Evolutionary conservation across 2,113 vertebrate genomes (phyloP).

Genomic region (Dinomys branickii): DNA sequence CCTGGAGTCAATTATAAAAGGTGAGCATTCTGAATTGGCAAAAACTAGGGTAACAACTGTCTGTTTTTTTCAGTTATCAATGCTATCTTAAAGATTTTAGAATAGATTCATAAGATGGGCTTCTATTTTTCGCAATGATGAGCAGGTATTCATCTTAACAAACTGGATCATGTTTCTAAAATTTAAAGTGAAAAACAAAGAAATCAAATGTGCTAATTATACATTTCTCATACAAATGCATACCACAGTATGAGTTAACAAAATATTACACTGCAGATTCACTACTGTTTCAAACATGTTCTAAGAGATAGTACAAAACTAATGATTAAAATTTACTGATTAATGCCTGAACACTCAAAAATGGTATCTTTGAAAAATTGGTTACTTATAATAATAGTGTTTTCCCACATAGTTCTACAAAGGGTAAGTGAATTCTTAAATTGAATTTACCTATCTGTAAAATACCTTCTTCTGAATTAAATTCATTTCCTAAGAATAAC

Average conservation of each 20-base stretch:
- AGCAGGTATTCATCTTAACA: conserved; percentile 32
- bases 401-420: conserved; percentile 32
- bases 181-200: conserved; percentile 31
- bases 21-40: background rate
- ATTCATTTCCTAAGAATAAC: conserved; percentile 54
- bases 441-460: conserved; percentile 62
- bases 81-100: conserved; percentile 11
- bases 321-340: conserved; percentile 7
- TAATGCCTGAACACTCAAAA: conserved; percentile 27
- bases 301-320: conserved; percentile 12
- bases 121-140: conserved; percentile 47
- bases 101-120: background rate
- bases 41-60: background rate
- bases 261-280: conserved; percentile 7
- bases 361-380: conserved; percentile 42
- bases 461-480: conserved; percentile 59
- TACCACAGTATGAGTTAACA: background rate
- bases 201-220: background rate
- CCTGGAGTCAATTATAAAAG: background rate
- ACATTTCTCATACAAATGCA: conserved; percentile 38
- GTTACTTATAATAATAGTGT: conserved; percentile 30
- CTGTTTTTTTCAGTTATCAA: background rate
- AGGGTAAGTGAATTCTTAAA: conserved; percentile 57
- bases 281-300: conserved; percentile 21
- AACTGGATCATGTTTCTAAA: conserved; percentile 9